Base-by-base conservation (phyloP, 1,140 invertebrate species). In the Mactra quadrangularis region DNA sequence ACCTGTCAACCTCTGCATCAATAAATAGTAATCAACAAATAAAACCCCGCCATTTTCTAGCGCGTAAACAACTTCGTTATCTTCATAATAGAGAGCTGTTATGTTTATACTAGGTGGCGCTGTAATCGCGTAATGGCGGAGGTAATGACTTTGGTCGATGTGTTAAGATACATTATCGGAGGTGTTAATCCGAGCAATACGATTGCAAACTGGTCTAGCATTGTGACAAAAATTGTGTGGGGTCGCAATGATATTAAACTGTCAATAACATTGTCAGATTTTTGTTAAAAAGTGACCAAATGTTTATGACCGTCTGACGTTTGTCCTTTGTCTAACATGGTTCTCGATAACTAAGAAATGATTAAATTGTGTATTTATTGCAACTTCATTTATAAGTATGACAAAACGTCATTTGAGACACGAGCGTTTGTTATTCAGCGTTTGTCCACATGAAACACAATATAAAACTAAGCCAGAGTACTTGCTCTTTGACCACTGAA, bases 11-110 rank as follows among this genome's bases (percentile, higher is more conserved):
- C 38, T 27, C 25, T 13, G 33, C 59, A 76, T 15, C 74, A 76
- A 19, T 76, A 76, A 76, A 76, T 62, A 47, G 38, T 35, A 38
- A 64, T 45, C 74, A 76, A 15, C 33, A 41, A 60, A 76, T 35
- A 60, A 45, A 62, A 59, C 38, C 41, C 15, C 3, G 13, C 33
- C 59, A 13, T 29, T 50, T 55, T 47, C 11, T 25, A 29, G 35
- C 17, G 57, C 31, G 74, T 45, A 76, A 76, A 35, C 55, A 60
- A 76, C 74, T 45, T 60, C 41, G 55, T 76, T 76, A 76, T 64
- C 55, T 22, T 1, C 31, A 62, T 29, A 76, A 62, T 62, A 31
- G 74, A 45, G 27, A 60, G 45, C 38, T 76, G 74, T 29, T n/a
- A 76, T 64, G 57, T 76, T 76, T 76, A 76, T 47, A 38, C 33